Percentiles rank a stretch among this genome's conserved stretches.
Conservation (phyloP, 2,888 invertebrate genomes). For the Torymus aiolomorphi region DNA sequence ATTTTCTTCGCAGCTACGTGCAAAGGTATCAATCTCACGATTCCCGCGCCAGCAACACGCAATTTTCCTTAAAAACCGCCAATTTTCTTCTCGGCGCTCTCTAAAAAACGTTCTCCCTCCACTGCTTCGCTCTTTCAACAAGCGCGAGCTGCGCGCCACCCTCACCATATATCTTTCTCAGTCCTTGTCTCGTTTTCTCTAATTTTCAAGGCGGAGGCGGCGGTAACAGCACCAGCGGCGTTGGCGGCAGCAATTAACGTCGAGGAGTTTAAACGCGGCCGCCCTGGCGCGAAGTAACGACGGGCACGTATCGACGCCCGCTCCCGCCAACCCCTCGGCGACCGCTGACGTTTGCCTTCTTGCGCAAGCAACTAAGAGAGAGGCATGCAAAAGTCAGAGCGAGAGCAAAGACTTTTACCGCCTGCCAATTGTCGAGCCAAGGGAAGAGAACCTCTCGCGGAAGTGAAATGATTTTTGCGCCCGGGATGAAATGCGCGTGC, state of each 20-base stretch:
- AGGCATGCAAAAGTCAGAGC: constrained; percentile 32
- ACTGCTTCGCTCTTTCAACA: no score
- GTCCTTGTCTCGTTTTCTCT: constrained; percentile 42
- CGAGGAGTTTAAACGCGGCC: constrained; percentile 55
- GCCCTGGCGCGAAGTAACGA: constrained; percentile 33
- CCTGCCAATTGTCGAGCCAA: constrained; percentile 7
- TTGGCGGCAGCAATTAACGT: constrained; percentile 59
- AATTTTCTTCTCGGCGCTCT: not conserved
- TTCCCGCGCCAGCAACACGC: no score
- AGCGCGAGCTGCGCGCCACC: not conserved
- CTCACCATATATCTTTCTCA: constrained; percentile 36
- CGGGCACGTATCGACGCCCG: constrained; percentile 45
- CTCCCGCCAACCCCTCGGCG: constrained; percentile 7
- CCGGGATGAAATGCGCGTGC: not conserved
- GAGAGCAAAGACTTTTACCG: constrained; percentile 19
- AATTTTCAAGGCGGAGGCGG: constrained; percentile 33
- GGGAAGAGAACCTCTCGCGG: no score
- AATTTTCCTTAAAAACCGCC: not conserved
- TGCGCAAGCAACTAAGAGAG: not conserved
- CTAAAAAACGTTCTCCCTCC: no score
- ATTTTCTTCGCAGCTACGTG: no score
- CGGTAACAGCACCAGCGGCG: not conserved
- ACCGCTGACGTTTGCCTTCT: constrained; percentile 15
- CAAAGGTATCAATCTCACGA: no score
- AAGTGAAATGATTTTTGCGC: constrained; percentile 41